Percentiles rank a stretch among this genome's conserved stretches.
Evolutionary conservation across 2,797 vertebrate genomes (phyloP).

Genomic region (Zenarchopterus dispar): DNA sequence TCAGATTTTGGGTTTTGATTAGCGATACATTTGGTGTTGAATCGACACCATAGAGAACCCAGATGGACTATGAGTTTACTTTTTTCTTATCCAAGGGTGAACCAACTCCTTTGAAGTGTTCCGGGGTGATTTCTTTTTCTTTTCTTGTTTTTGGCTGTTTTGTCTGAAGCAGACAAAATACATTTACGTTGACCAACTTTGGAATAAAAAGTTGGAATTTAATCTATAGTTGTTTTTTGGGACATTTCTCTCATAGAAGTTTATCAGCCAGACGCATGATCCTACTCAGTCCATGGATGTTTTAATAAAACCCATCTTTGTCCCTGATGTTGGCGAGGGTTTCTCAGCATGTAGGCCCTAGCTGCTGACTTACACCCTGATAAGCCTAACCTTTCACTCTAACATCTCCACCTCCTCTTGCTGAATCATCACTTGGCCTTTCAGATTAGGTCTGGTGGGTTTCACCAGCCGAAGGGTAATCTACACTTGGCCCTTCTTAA

Average conservation of each 20-base stretch:
- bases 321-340: constrained; percentile 44
- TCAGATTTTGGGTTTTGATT: too few species aligned
- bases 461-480: constrained; percentile 51
- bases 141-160: constrained; percentile 11
- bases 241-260: constrained; percentile 61
- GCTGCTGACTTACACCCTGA: constrained; percentile 68
- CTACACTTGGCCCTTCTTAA: constrained; percentile 55
- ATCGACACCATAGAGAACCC: too few species aligned
- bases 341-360: constrained; percentile 63
- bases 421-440: constrained; percentile 73
- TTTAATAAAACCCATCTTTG: constrained; percentile 65
- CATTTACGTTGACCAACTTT: constrained; percentile 12
- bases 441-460: constrained; percentile 73
- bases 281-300: constrained; percentile 59
- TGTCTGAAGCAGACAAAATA: constrained; percentile 12
- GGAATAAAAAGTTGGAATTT: constrained; percentile 27
- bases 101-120: too few species aligned
- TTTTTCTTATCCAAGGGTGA: too few species aligned
- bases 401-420: constrained; percentile 41
- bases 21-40: too few species aligned
- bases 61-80: too few species aligned
- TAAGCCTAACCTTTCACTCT: constrained; percentile 63
- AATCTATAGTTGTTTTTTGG: constrained; percentile 40
- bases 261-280: constrained; percentile 60
- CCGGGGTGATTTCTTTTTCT: too few species aligned